Conservation (phyloP, 2,797 vertebrate genomes). For the Aldrovandia affinis region DNA sequence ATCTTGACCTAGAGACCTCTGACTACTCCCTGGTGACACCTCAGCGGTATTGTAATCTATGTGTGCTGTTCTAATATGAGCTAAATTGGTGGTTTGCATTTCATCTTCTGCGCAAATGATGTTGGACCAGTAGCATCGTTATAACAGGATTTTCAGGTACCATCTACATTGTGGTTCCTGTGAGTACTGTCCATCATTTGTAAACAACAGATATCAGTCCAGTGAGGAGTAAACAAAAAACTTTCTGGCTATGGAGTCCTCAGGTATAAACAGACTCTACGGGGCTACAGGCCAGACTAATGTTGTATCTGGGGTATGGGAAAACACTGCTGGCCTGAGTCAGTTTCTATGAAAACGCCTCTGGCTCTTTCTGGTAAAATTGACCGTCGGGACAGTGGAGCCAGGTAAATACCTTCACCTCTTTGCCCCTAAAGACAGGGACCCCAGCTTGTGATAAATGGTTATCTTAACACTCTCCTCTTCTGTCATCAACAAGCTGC, state of each 20-base stretch:
- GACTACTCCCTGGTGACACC: neutral
- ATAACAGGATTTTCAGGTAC: too few species aligned
- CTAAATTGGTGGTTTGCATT: neutral
- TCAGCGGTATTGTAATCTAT: neutral
- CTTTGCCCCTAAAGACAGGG: too few species aligned
- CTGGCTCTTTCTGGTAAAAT: too few species aligned
- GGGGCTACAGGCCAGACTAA: neutral
- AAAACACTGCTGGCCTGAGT: neutral
- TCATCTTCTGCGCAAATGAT: neutral
- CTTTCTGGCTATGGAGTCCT: neutral
- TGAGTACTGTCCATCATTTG: too few species aligned
- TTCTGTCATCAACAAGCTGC: too few species aligned
- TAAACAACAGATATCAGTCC: neutral
- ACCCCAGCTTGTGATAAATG: too few species aligned
- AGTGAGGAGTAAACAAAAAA: neutral
- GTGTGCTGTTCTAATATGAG: neutral
- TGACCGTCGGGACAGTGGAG: too few species aligned
- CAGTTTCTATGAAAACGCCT: neutral
- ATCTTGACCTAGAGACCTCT: neutral
- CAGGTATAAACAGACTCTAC: neutral
- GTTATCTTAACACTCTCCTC: too few species aligned
- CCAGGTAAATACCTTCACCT: too few species aligned
- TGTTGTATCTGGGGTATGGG: neutral
- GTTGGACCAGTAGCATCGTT: neutral
- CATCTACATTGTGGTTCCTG: too few species aligned